phyloP scores from a whole-genome alignment of 2,113 vertebrate species.

The Myxocyprinus asiaticus region DNA sequence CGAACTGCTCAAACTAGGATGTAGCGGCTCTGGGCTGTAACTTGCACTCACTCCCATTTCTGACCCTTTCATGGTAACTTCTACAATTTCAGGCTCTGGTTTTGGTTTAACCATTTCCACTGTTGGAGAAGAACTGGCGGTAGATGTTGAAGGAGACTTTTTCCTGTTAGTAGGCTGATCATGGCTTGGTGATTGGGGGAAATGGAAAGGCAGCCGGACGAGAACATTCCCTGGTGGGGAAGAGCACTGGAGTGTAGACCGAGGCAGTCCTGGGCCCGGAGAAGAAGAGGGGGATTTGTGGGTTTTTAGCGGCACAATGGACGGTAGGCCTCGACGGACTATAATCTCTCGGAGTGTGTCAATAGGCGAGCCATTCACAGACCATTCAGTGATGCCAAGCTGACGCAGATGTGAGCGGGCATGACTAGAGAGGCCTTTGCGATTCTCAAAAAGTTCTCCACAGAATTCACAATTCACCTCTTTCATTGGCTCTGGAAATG shows the following conservation, averaged over 20 bases:
- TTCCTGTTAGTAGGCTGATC: conserved; percentile 63
- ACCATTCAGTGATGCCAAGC: conserved; percentile 95
- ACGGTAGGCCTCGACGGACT: conserved; percentile 73
- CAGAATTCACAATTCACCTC: conserved; percentile 85
- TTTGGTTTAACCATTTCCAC: conserved; percentile 69
- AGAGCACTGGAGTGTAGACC: conserved; percentile 62
- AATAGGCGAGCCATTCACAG: conserved; percentile 92
- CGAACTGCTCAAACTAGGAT: conserved; percentile 63
- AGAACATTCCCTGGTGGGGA: conserved; percentile 58
- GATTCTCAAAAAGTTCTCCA: conserved; percentile 94
- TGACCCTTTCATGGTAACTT: conserved; percentile 64
- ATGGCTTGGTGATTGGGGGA: conserved; percentile 64
- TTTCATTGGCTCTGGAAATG: conserved; percentile 72
- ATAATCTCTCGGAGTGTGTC: conserved; percentile 84
- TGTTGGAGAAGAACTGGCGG: conserved; percentile 32
- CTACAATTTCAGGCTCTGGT: conserved; percentile 75
- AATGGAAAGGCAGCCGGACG: conserved; percentile 68
- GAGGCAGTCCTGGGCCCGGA: conserved; percentile 55
- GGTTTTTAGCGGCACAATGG: conserved; percentile 69
- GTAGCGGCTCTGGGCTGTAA: conserved; percentile 58
- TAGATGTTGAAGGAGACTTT: conserved; percentile 51
- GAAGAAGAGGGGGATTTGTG: conserved; percentile 68
- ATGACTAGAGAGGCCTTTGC: conserved; percentile 93
- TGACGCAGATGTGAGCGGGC: conserved; percentile 92
- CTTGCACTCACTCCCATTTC: conserved; percentile 45